A percentile compares a stretch with the other conserved stretches of the same genome.
These are phyloP conservation scores for Crocuta crocuta DNA, from an alignment of 2,113 vertebrate species.

Conservation along the genomic window DNA sequence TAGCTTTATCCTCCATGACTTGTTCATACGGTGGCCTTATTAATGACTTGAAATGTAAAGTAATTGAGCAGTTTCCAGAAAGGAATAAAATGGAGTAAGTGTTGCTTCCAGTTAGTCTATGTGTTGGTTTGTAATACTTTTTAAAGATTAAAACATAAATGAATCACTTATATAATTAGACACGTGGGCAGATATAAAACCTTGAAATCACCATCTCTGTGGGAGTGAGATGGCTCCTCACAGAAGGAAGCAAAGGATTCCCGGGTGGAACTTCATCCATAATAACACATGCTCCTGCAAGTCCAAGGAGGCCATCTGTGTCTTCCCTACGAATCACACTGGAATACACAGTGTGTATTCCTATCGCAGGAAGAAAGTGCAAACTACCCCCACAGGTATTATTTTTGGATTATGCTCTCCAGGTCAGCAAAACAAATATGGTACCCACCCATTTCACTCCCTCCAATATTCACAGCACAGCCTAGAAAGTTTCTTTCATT, in stretches of 20 bases:
- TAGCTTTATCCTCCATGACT: neutral
- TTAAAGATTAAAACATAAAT: neutral
- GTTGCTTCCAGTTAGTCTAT: neutral
- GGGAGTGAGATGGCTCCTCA: neutral
- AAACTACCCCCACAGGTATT: neutral
- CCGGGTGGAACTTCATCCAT: neutral
- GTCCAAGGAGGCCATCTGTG: neutral
- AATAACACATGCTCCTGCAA: neutral
- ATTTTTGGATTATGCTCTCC: neutral
- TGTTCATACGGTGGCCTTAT: neutral
- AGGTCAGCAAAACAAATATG: neutral
- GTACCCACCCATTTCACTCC: neutral
- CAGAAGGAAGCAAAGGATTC: neutral
- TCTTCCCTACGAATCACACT: neutral
- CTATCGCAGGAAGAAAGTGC: neutral
- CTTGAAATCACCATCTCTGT: neutral
- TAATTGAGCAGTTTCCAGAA: conserved; percentile 1
- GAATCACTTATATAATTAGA: neutral
- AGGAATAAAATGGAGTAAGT: neutral
- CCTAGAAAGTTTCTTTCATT: neutral
- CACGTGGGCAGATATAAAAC: neutral
- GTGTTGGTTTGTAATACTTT: neutral
- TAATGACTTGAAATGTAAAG: neutral
- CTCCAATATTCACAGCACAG: neutral
- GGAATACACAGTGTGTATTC: neutral